Base-by-base conservation (phyloP, 2,113 vertebrate species). In the Recurvirostra avosetta region DNA sequence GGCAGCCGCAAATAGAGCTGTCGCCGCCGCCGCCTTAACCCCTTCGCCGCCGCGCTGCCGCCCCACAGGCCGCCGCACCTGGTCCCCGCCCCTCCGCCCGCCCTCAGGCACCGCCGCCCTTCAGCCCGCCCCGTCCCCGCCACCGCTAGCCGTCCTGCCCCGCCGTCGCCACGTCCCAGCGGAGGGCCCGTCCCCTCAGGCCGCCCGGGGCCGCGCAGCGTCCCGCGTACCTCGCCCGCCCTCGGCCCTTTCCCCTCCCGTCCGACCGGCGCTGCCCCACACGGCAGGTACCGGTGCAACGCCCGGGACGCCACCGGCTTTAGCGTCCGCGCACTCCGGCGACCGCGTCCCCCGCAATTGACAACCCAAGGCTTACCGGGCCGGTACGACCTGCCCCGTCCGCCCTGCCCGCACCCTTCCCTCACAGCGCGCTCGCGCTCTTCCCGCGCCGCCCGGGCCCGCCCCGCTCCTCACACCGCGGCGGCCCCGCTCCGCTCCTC, bases 1-100 rank as follows among this genome's bases (percentile, higher is more conserved):
- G 8, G 43, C 74, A 32, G 65, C 93, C 47, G 49, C 96, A 27
- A 86, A 88, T 15, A 79, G 80, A 86, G 75, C 81, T 52, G 92
- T 38, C 38, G 38, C 85, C 8, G 76, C 85, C 53, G 86, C 90
- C 53, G 45, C 76, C 8, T 61, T 86, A 86, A 43, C 63, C 65
- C 77, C 20, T 41, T 23, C 50, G 12, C 32, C 18, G 49, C 72
- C 67, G 36, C 58, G 11, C 34, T 58, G 22, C 52, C 6, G 43
- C 20, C 41, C 9, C 61, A 4, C 45, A 5, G 25, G 8, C 20
- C 38, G 32, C 49, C 47, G 21, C 70, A 11, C 22, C 41, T 1
- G 50, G 9, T 12, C 22, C 12, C 52, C 36, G 41, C 50, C 61
- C 32, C 40, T 63, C 52, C 47, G 41, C 38, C 26, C 18, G 27